Evolutionary conservation across 1,140 invertebrate species (phyloP).

Genomic region (Hyposmocoma kahamanoa): DNA sequence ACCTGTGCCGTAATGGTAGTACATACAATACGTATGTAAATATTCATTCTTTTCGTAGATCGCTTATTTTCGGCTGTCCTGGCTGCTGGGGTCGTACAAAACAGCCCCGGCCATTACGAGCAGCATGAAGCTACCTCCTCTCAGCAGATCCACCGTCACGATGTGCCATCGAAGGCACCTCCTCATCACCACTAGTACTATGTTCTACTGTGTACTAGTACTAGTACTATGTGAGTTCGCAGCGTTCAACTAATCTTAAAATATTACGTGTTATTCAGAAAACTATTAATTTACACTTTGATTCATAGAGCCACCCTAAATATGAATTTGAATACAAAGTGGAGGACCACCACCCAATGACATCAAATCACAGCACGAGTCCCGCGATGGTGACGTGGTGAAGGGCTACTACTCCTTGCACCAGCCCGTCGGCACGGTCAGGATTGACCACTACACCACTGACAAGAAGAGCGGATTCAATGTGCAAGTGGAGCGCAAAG

Average conservation of each 20-base stretch:
- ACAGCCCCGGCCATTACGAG: background rate
- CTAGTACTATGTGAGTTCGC: background rate
- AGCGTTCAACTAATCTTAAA: background rate
- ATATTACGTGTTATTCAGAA: background rate
- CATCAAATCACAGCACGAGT: conserved; percentile 71
- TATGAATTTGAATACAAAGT: conserved; percentile 55
- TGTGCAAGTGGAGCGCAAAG: background rate
- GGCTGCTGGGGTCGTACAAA: no score
- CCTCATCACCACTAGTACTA: no score
- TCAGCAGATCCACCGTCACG: conserved; percentile 13
- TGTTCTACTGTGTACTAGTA: no score
- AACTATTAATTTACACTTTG: background rate
- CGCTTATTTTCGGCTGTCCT: no score
- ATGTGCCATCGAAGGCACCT: no score
- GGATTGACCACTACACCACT: conserved; percentile 69
- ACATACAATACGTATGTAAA: no score
- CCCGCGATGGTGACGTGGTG: conserved; percentile 73
- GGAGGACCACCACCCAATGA: conserved; percentile 35
- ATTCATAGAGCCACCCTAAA: conserved; percentile 42
- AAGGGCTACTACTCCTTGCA: conserved; percentile 71
- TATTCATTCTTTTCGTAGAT: no score
- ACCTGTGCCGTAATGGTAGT: no score
- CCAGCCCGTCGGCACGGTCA: conserved; percentile 69
- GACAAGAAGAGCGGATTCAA: conserved; percentile 60
- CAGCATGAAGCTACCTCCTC: background rate